phyloP scores from a whole-genome alignment of 2,888 invertebrate species.

The Blastobasis lacticolella region DNA sequence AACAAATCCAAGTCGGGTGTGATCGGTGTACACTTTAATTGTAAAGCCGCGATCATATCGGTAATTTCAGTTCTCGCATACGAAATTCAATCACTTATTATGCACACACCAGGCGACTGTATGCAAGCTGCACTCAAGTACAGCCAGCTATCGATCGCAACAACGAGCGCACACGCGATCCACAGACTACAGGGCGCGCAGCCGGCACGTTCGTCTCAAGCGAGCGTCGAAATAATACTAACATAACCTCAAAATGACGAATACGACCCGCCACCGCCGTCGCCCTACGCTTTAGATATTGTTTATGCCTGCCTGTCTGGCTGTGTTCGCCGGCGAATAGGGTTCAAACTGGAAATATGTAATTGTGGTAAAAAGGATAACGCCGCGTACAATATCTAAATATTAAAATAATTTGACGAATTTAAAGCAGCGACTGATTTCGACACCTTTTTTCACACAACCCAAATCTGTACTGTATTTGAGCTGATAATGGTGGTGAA shows the following conservation, averaged over 20 bases:
- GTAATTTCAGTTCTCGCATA: slow-evolving; percentile 18
- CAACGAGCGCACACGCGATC: slow-evolving; percentile 41
- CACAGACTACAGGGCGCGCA: slow-evolving; percentile 11
- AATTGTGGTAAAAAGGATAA: too few species aligned
- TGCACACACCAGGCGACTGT: slow-evolving; percentile 26
- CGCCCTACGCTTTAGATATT: slow-evolving; percentile 57
- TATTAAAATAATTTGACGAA: too few species aligned
- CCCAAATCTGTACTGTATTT: too few species aligned
- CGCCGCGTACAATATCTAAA: too few species aligned
- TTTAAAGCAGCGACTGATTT: too few species aligned
- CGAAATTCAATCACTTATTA: slow-evolving; percentile 25
- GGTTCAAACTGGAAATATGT: slow-evolving; percentile 40
- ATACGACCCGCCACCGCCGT: slow-evolving; percentile 15
- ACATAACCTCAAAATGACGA: slow-evolving; percentile 67
- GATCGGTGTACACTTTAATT: slow-evolving; percentile 33
- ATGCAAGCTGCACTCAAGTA: slow-evolving; percentile 48
- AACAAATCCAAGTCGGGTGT: slow-evolving; percentile 26
- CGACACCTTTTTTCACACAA: too few species aligned
- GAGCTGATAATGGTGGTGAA: too few species aligned
- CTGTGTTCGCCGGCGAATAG: slow-evolving; percentile 45
- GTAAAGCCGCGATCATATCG: slow-evolving; percentile 33
- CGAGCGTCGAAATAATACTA: slow-evolving; percentile 65
- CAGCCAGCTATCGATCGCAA: slow-evolving; percentile 51
- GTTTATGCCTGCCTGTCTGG: slow-evolving; percentile 56
- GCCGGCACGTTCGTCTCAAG: slow-evolving; percentile 45